phyloP scores from a whole-genome alignment of 2,888 invertebrate genomes.

The Eulithis testata region DNA sequence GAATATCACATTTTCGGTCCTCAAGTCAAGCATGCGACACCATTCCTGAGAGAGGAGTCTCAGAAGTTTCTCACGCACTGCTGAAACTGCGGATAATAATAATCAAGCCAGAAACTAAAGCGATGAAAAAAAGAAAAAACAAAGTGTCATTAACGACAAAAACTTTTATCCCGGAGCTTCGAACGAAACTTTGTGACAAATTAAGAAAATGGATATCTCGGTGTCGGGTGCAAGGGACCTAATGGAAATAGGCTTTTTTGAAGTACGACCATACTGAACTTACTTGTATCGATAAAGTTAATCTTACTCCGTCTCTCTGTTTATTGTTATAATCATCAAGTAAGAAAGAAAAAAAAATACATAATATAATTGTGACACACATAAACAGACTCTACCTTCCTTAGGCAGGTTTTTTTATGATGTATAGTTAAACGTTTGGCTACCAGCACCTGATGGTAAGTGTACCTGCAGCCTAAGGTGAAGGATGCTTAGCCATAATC shows the following conservation, averaged over 20 bases:
- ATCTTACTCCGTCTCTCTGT: too few relatives aligned
- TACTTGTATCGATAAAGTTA: slow-evolving; percentile 10
- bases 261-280: slow-evolving; percentile 6
- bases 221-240: slow-evolving; percentile 27
- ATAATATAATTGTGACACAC: too few relatives aligned
- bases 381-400: too few relatives aligned
- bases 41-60: background rate
- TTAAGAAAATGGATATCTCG: slow-evolving; percentile 59
- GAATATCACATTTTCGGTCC: too few relatives aligned
- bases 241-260: slow-evolving; percentile 32
- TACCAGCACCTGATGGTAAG: too few relatives aligned
- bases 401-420: too few relatives aligned
- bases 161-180: slow-evolving; percentile 58
- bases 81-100: slow-evolving; percentile 21
- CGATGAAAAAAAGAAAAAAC: slow-evolving; percentile 65
- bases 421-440: too few relatives aligned
- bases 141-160: slow-evolving; percentile 59
- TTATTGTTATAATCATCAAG: too few relatives aligned
- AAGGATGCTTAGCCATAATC: too few relatives aligned
- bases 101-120: slow-evolving; percentile 32
- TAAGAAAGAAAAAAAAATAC: too few relatives aligned
- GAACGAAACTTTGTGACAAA: slow-evolving; percentile 67
- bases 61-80: background rate
- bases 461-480: too few relatives aligned
- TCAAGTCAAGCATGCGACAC: too few relatives aligned